These are phyloP conservation scores for Microtus pennsylvanicus DNA, from an alignment of 2,113 vertebrate species.

Conservation along the genomic window DNA sequence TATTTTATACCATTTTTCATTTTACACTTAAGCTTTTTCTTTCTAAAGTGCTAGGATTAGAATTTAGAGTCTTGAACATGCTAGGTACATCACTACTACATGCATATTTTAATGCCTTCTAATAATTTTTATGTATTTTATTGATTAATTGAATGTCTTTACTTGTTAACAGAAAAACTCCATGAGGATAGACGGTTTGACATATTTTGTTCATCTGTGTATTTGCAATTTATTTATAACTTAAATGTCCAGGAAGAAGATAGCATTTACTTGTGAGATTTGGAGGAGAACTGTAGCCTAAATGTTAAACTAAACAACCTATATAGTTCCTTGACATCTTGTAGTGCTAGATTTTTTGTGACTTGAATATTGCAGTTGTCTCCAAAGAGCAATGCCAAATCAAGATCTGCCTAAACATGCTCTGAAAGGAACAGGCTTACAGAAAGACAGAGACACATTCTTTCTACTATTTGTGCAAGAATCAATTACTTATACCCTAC, in stretches of 20 bases:
- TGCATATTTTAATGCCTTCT: neutral
- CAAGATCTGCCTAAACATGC: neutral
- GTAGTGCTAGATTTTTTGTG: neutral
- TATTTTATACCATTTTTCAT: neutral
- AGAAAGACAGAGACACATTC: neutral
- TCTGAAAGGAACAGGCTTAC: neutral
- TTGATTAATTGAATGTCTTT: neutral
- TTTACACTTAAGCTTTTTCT: neutral
- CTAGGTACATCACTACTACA: neutral
- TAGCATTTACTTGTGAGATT: neutral
- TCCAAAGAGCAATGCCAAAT: neutral
- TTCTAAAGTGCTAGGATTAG: neutral
- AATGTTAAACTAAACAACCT: neutral
- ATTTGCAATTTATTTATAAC: neutral
- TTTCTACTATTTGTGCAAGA: neutral
- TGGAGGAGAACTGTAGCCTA: neutral
- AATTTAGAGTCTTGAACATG: neutral
- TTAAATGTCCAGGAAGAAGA: neutral
- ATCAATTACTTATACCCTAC: neutral
- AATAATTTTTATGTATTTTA: neutral
- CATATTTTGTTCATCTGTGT: neutral
- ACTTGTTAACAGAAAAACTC: neutral
- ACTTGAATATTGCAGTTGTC: neutral
- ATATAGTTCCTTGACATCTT: neutral
- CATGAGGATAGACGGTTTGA: neutral